Evolutionary conservation across 2,797 vertebrate genomes (phyloP), one percentile per base, ranked within the genome.

Genomic region (Lagodon rhomboides): DNA sequence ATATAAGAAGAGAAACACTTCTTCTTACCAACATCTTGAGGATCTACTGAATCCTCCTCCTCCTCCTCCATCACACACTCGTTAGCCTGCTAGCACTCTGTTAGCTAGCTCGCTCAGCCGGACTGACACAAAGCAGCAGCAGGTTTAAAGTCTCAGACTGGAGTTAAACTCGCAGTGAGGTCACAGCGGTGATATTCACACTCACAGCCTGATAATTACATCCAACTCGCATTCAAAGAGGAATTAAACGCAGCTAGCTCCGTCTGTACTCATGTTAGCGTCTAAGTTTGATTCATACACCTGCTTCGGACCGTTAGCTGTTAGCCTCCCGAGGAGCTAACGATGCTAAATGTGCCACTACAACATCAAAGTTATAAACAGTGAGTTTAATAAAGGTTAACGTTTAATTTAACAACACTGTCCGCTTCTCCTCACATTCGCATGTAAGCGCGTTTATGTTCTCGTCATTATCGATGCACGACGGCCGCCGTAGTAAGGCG

Each of bases 21-120:
- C 0, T 51, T 25, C 89, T 86, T 18, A 91, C 90, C 88, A 16
- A 91, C 78, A 22, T 84, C 80, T 2, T 18, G 41, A 1, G 71
- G 43, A 23, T 85, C 66, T 25, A 77, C 9, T 0, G 44, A 23
- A 0, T 73, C 77, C 9, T 62, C 56, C 4, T 54, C 47, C 10
- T 46, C 83, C 76, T 77, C 70, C 13, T 25, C 34, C 20, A 65
- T 2, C 10, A 0, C 3, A 23, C 4, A 15, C 25, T 0, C 16
- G 38, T 58, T 51, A 79, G 65, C 77, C 41, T 59, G 77, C n/a
- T 82, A 79, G 63, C 55, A 17, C 16, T 3, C 3, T 34, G 30
- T 34, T 34, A 41, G 22, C 13, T 58, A 25, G 61, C 68, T 71
- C 68, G 46, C 62, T 47, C 17, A 13, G 22, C 70, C 11, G 2